These are phyloP conservation scores for Chondrilla cf. caribensis DNA, from an alignment of 37 sponge, comb jelly and placozoan species.

Conservation along the genomic window DNA sequence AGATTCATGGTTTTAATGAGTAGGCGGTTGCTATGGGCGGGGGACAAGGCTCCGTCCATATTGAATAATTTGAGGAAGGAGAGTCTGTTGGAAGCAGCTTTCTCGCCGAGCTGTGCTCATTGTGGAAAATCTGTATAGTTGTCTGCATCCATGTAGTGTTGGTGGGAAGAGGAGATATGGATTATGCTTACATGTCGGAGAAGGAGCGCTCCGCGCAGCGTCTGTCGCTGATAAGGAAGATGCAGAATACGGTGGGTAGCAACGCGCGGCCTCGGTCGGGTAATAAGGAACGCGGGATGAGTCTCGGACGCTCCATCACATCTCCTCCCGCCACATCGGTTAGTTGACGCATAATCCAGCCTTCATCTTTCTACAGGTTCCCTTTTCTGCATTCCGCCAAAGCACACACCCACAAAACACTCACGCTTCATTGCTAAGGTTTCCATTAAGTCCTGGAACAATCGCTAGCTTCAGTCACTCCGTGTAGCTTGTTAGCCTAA, in stretches of 20 bases:
- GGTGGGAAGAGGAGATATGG: neutral
- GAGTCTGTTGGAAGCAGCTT: too few relatives aligned
- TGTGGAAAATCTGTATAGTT: neutral
- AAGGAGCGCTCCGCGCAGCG: slow-evolving; percentile 23
- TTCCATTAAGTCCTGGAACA: neutral
- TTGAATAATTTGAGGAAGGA: neutral
- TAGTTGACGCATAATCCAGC: neutral
- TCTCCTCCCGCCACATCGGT: neutral
- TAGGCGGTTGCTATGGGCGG: neutral
- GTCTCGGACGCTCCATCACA: neutral
- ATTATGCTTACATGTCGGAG: slow-evolving; percentile 15
- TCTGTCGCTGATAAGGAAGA: slow-evolving; percentile 5
- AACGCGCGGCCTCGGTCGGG: neutral
- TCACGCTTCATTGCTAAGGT: neutral
- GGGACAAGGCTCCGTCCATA: neutral
- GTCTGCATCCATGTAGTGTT: neutral
- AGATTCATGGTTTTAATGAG: slow-evolving; percentile 4
- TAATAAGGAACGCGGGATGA: neutral
- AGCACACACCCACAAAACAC: too few relatives aligned
- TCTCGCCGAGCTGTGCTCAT: neutral
- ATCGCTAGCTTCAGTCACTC: too few relatives aligned
- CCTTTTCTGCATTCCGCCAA: neutral
- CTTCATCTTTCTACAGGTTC: neutral
- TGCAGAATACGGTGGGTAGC: slow-evolving; percentile 4
- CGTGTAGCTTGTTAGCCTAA: too few relatives aligned